Evolutionary conservation across 2,888 invertebrate species (phyloP).

Genomic region (Ecdyonurus torrentis): DNA sequence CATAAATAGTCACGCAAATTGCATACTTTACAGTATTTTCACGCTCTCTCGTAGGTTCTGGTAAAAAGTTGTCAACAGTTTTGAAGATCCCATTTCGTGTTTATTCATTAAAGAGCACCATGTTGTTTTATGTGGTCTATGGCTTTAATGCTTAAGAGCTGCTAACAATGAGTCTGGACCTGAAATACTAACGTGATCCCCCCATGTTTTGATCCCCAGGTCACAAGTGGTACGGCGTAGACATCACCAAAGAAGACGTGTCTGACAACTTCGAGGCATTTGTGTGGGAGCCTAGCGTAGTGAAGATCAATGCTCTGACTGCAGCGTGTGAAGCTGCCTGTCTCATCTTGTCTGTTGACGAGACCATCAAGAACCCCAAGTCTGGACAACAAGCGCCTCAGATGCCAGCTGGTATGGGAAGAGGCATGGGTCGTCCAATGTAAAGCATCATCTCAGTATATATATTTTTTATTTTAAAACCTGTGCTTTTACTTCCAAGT

Average conservation of each 20-base stretch:
- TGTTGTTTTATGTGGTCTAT: too few species aligned
- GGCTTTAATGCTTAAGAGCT: too few species aligned
- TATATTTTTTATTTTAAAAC: background rate
- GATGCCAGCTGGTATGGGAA: conserved; percentile 28
- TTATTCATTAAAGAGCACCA: too few species aligned
- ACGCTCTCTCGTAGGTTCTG: too few species aligned
- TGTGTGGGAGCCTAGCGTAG: conserved; percentile 95
- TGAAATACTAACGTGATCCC: too few species aligned
- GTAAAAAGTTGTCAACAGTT: too few species aligned
- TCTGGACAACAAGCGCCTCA: conserved; percentile 30
- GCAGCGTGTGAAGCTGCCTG: conserved; percentile 95
- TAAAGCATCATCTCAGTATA: conserved; percentile 18
- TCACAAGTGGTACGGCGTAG: conserved; percentile 85
- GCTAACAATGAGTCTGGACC: too few species aligned
- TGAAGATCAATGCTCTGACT: conserved; percentile 91
- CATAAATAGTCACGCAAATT: too few species aligned
- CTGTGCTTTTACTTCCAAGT: too few species aligned
- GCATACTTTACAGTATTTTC: too few species aligned
- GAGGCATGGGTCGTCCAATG: conserved; percentile 50
- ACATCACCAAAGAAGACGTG: conserved; percentile 85
- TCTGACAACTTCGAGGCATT: conserved; percentile 84
- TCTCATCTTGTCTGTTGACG: conserved; percentile 90
- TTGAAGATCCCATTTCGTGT: too few species aligned
- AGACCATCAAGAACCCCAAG: conserved; percentile 90
- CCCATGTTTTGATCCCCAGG: too few species aligned